Percentiles rank a stretch among this genome's conserved stretches.
These are phyloP conservation scores for Trissolcus basalis DNA, from an alignment of 1,140 invertebrate species.

Conservation along the genomic window DNA sequence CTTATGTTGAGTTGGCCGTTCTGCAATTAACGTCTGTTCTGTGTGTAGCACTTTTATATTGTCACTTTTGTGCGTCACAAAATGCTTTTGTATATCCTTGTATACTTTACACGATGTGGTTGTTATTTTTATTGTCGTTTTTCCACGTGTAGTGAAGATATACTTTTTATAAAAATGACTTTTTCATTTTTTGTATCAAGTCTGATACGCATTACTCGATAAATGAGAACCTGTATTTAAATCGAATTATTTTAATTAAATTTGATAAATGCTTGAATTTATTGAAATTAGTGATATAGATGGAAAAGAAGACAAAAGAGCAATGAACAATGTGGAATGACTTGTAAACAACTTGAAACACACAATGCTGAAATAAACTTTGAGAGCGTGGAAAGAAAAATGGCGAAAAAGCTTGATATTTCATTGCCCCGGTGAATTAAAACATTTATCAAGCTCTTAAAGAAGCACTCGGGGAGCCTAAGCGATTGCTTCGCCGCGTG, in stretches of 20 bases:
- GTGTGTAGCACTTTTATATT: conserved; percentile 18
- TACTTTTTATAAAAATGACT: conserved; percentile 28
- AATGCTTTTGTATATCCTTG: conserved; percentile 26
- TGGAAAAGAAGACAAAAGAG: too few species aligned
- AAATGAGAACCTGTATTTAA: too few species aligned
- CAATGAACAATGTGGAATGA: background rate
- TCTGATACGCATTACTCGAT: too few species aligned
- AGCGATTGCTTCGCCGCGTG: conserved; percentile 36
- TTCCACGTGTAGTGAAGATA: conserved; percentile 15
- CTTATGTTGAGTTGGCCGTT: conserved; percentile 3
- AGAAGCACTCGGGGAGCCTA: conserved; percentile 32
- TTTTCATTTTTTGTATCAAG: background rate
- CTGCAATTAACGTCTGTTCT: conserved; percentile 21
- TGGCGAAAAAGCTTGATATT: conserved; percentile 31
- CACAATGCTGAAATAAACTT: conserved; percentile 14
- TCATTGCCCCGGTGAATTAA: conserved; percentile 30
- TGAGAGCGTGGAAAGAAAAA: conserved; percentile 6
- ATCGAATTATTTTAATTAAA: too few species aligned
- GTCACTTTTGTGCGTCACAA: conserved; percentile 9
- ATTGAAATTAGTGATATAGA: background rate
- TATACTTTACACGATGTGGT: conserved; percentile 19
- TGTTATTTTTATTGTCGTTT: conserved; percentile 21
- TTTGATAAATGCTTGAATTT: background rate
- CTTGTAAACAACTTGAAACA: conserved; percentile 11
- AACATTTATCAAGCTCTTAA: conserved; percentile 43